Percentiles rank a stretch among this genome's conserved stretches.
Evolutionary conservation across 2,888 invertebrate genomes (phyloP).

Genomic region (Pachycephus smyrnensis): DNA sequence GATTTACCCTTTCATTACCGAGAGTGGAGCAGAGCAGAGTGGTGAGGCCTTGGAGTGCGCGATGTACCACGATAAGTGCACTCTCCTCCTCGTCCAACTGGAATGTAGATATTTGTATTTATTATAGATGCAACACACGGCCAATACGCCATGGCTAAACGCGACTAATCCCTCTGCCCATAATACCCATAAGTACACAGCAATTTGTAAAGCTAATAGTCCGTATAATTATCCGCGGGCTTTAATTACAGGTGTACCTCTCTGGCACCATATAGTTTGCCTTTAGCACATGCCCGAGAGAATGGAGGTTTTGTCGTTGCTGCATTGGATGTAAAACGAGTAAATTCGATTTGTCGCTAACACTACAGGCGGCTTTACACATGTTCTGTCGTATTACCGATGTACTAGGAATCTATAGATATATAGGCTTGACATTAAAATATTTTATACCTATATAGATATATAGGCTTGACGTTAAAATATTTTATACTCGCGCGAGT

Average conservation of each 20-base stretch:
- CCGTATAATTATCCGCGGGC: constrained; percentile 1
- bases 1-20: neutral
- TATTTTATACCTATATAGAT: too few relatives aligned
- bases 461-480: too few relatives aligned
- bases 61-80: neutral
- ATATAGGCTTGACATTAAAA: too few relatives aligned
- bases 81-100: neutral
- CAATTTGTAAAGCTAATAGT: constrained; percentile 14
- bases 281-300: neutral
- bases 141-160: neutral
- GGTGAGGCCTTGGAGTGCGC: neutral
- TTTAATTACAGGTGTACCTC: constrained; percentile 2
- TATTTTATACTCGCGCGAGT: too few relatives aligned
- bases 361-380: neutral
- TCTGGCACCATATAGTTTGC: neutral
- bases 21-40: neutral
- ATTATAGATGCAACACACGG: neutral
- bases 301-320: neutral
- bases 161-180: neutral
- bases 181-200: constrained; percentile 8
- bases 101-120: neutral
- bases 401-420: too few relatives aligned
- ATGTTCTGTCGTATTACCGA: too few relatives aligned
- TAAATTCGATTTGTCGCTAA: neutral
- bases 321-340: neutral